Base-by-base conservation (phyloP, 2,797 vertebrate genomes). In the Ispidina lecontei region DNA sequence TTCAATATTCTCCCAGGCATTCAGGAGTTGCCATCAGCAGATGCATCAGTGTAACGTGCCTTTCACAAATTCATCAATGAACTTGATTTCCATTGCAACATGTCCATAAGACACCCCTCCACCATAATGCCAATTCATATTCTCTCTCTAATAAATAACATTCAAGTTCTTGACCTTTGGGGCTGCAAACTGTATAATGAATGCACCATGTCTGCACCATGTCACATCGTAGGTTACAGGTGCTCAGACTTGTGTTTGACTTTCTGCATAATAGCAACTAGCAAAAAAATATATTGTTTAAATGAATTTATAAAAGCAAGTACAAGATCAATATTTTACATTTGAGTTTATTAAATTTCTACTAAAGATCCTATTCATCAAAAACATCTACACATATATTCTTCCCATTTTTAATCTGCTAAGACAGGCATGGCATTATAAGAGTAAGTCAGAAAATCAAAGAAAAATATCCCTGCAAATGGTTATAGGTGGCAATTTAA, bases 311-410 rank as follows among this genome's bases (percentile, higher is more conserved):
- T 67, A 44, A 91, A 19, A 95, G 44, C 54, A 94, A 90, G 62
- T 84, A 94, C 22, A 87, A 51, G 58, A 96, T 96, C 94, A 81
- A 91, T 97, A 96, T 90, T 95, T 97, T 97, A 94, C 37, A 46
- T 84, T 46, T 81, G 37, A 96, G 43, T 37, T 93, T 96, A 97
- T 95, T 97, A 95, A 87, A 96, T 96, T 96, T 96, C 72, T 76
- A 77, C 76, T 90, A 89, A 92, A 81, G 31, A 35, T 70, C 69
- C 68, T 93, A 92, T 88, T 97, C 10, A 96, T 96, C 87, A 96
- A 92, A 95, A 84, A 54, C 63, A 91, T 56, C 64, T 58, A 94
- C 31, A 86, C 46, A 43, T 18, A 33, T 80, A 91, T 88, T 89
- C 77, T 56, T 85, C 84, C 29, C 37, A 62, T 68, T 95, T 97